These are phyloP conservation scores for Chascanopsetta lugubris DNA, from an alignment of 2,113 vertebrate species.

Conservation along the genomic window DNA sequence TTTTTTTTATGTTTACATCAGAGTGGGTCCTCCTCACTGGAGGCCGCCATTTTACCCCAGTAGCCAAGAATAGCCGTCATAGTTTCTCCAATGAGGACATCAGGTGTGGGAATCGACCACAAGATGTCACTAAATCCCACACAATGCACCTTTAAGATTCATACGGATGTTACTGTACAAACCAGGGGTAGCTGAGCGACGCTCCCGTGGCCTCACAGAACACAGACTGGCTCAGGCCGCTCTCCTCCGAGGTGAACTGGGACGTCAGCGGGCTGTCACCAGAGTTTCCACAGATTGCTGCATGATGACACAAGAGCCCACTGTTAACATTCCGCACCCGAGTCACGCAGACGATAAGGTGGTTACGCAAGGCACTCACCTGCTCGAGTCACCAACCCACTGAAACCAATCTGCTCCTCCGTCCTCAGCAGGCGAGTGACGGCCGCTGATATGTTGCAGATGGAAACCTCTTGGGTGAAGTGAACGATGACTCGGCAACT, in stretches of 20 bases:
- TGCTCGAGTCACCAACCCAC: slow-evolving; percentile 47
- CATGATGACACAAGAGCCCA: slow-evolving; percentile 17
- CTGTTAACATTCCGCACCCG: no score
- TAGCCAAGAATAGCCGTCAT: no score
- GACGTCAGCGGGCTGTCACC: background rate
- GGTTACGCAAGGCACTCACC: slow-evolving; percentile 54
- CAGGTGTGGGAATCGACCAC: no score
- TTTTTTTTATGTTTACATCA: no score
- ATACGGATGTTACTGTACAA: slow-evolving; percentile 39
- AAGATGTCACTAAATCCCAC: no score
- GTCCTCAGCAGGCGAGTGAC: slow-evolving; percentile 25
- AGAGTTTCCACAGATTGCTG: slow-evolving; percentile 64
- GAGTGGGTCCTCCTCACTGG: no score
- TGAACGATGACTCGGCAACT: slow-evolving; percentile 57
- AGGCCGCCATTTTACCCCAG: no score
- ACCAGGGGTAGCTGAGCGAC: slow-evolving; percentile 48
- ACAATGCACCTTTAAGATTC: no score
- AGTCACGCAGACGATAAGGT: no score
- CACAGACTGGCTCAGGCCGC: background rate
- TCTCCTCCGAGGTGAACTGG: background rate
- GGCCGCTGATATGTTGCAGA: slow-evolving; percentile 50
- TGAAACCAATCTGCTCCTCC: background rate
- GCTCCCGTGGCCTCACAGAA: slow-evolving; percentile 35
- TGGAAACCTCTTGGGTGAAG: slow-evolving; percentile 19
- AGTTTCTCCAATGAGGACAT: no score